Conservation (phyloP, 2,888 invertebrate genomes). For the Coelopa pilipes region DNA sequence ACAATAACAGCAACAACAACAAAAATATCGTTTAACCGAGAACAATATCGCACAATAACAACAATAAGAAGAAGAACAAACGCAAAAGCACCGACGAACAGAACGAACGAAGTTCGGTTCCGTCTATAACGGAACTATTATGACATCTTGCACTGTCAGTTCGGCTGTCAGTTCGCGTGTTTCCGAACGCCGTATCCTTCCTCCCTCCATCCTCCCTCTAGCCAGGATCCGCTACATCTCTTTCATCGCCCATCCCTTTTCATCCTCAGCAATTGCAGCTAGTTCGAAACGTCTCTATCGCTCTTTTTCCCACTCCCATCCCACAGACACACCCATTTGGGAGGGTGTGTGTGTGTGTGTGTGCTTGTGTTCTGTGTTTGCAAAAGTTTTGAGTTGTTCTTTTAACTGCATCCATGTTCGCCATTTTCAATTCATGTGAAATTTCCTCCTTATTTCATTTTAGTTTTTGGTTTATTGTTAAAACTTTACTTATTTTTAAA, state of each 20-base stretch:
- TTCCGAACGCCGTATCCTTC: not conserved
- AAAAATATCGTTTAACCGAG: too few species aligned
- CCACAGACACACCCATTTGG: not conserved
- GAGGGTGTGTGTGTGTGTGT: not conserved
- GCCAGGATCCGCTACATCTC: not conserved
- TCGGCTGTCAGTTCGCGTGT: conserved; percentile 24
- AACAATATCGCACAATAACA: too few species aligned
- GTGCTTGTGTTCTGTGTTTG: too few species aligned
- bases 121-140: conserved; percentile 42
- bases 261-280: not conserved
- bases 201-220: too few species aligned
- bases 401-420: too few species aligned
- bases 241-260: not conserved
- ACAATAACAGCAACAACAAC: too few species aligned
- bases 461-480: too few species aligned
- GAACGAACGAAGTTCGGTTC: conserved; percentile 30
- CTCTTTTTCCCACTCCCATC: not conserved
- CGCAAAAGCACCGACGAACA: not conserved
- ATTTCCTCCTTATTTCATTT: too few species aligned
- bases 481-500: too few species aligned
- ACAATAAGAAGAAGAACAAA: not conserved
- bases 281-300: not conserved
- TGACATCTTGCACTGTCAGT: conserved; percentile 32
- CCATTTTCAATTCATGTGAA: too few species aligned
- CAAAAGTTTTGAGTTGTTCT: too few species aligned